Conservation (phyloP, 2,888 invertebrate species). For the Camponotus fellah region DNA sequence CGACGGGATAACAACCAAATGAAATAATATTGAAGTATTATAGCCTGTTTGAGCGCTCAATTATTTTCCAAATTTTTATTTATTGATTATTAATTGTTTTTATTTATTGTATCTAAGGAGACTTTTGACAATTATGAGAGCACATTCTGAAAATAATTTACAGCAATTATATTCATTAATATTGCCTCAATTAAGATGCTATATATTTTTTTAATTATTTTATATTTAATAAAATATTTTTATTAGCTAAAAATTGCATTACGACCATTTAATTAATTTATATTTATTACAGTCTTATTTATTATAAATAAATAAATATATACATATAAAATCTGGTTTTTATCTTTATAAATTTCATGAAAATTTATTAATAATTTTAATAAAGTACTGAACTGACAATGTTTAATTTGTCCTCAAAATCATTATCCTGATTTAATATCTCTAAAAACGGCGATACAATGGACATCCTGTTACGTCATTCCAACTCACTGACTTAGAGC, state of each 20-base stretch:
- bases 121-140: neutral
- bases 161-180: neutral
- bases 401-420: neutral
- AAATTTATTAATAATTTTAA: neutral
- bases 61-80: constrained; percentile 31
- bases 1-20: neutral
- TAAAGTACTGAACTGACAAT: neutral
- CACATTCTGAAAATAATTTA: neutral
- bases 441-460: constrained; percentile 34
- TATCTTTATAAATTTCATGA: neutral
- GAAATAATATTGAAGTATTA: constrained; percentile 35
- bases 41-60: constrained; percentile 5
- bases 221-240: neutral
- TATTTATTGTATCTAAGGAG: neutral
- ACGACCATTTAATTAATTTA: neutral
- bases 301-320: no score
- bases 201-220: neutral
- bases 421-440: constrained; percentile 33
- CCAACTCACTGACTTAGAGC: constrained; percentile 25
- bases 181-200: neutral
- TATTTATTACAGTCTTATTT: neutral
- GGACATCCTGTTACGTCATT: constrained; percentile 43
- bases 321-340: neutral
- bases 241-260: neutral
- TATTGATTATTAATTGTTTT: neutral